Percentiles rank a stretch among this genome's conserved stretches.
Conservation (phyloP, 2,888 invertebrate genomes). For the Polia nebulosa region DNA sequence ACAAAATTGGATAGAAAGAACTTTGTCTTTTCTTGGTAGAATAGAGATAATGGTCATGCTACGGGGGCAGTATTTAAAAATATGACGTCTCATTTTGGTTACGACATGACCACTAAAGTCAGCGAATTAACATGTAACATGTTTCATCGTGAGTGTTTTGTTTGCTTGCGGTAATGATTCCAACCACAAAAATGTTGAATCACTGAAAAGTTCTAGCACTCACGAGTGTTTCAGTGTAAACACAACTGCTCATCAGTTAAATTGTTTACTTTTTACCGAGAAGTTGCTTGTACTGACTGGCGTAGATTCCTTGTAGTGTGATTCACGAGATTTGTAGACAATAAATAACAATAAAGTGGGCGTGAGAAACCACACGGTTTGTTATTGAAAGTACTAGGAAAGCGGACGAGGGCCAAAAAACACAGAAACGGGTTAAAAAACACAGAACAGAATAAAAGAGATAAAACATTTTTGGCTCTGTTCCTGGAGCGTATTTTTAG, state of each 20-base stretch:
- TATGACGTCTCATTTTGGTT: too few relatives aligned
- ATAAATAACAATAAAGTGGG: neutral
- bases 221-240: slow-evolving; percentile 19
- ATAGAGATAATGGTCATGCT: too few relatives aligned
- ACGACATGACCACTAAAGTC: too few relatives aligned
- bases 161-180: slow-evolving; percentile 10
- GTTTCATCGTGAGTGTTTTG: neutral
- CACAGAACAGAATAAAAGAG: too few relatives aligned
- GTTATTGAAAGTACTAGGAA: neutral
- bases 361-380: neutral
- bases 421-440: too few relatives aligned
- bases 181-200: slow-evolving; percentile 18
- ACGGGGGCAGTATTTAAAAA: too few relatives aligned
- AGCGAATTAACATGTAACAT: too few relatives aligned
- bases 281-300: neutral
- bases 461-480: neutral
- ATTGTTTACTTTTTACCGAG: slow-evolving; percentile 12
- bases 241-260: neutral
- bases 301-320: slow-evolving; percentile 11
- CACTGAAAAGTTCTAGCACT: slow-evolving; percentile 10
- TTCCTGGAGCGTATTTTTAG: too few relatives aligned
- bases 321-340: slow-evolving; percentile 5
- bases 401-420: neutral
- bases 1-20: too few relatives aligned
- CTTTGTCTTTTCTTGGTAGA: too few relatives aligned